Base-by-base conservation (phyloP, 2,888 invertebrate species). In the Dryobota labecula region DNA sequence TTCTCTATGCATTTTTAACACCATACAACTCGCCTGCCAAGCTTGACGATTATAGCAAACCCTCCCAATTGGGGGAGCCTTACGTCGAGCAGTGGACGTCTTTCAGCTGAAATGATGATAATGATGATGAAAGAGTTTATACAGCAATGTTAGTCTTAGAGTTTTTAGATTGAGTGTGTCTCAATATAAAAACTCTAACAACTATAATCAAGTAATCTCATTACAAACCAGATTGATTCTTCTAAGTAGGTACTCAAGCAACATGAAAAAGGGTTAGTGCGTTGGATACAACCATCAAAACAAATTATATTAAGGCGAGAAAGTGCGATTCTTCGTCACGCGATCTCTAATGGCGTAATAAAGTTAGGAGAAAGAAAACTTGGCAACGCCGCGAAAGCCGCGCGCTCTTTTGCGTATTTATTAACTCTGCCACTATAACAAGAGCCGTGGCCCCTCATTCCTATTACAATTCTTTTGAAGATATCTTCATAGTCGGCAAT, bases 321-420 rank as follows among this genome's bases (percentile, higher is more conserved):
- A 90, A 93, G 92, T 92, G 92, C 90, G 90, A 92, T 92, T 91
- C 92, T 91, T 89, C 92, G 93, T 94, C 94, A 94, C 94, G 93
- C 92, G 92, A 94, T 92, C 93, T 94, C 94, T 95, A 95, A 95
- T 95, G 93, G 92, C 86, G 89, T 94, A 95, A 95, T 95, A 94
- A 95, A 95, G 94, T 95, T 94, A 92, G 90, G 85, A 90, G 89
- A 93, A 94, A 95, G 94, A 94, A 95, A 95, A 94, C 92, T 95
- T 94, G 91, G 91, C 89, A 79, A 87, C 87, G 83, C 84, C 86
- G 77, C 85, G 85, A 84, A 87, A 86, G 84, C 88, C 86, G 88
- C 85, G 87, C 89, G 91, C 92, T 95, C 93, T 93, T 95, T 95
- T 95, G 94, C 94, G 94, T 94, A 94, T 92, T 93, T 94, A 93